Base-by-base conservation (phyloP, 2,113 vertebrate genomes). In the Pitta sordida region DNA sequence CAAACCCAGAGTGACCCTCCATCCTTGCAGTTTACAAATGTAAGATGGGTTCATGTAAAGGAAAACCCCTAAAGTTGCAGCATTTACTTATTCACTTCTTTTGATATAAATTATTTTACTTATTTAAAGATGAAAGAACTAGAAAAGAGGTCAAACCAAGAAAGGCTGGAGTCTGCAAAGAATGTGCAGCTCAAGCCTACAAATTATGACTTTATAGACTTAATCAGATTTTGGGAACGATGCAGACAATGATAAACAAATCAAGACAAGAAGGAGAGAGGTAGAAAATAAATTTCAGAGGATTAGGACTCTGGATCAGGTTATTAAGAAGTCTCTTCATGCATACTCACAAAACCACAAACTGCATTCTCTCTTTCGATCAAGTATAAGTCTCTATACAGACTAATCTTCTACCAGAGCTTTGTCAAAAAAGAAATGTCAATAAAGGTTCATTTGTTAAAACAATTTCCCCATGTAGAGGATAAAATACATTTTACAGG, bases 401-500 rank as follows among this genome's bases (percentile, higher is more conserved):
- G 88, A 77, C 15, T 58, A 74, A 55, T 76, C n/a, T 85, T n/a
- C 34, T 74, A 77, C 13, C 4, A 11, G 86, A 91, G 48, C 36
- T 76, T 51, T 93, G 53, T 76, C 77, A 93, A 68, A 80, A 69
- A 75, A 46, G 29, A 82, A 82, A 88, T 51, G 30, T 78, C 76
- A 93, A 24, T 84, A 68, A 92, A 63, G 5, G 12, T 37, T 88
- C 34, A 36, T 39, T 56, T 84, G 68, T 83, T 83, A 76, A 86
- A 90, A 46, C 9, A 30, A 77, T 80, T 90, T 82, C 55, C 63
- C 76, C 82, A 60, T 63, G 69, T 21, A 80, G 32, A 86, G 11
- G 43, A 91, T 60, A 90, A 94, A 95, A 94, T 71, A 64, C 10
- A 18, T 93, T 90, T 90, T 85, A 63, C 58, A 88, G n/a, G 65